Evolutionary conservation across 2,797 vertebrate species (phyloP).

Genomic region (Crypturellus tataupa): DNA sequence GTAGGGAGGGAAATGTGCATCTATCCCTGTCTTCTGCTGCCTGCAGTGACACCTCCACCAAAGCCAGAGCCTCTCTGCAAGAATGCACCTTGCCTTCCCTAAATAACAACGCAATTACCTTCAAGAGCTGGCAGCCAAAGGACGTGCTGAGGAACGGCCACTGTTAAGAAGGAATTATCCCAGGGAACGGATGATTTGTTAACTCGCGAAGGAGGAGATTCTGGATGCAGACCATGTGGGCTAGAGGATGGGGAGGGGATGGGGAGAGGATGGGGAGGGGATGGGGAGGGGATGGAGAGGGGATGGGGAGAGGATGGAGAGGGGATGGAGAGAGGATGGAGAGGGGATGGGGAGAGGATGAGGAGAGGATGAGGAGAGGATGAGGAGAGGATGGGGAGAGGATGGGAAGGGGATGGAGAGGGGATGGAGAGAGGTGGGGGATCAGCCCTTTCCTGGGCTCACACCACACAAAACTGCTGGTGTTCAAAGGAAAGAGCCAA

Average conservation of each 20-base stretch:
- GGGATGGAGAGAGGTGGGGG: background rate
- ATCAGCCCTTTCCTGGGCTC: background rate
- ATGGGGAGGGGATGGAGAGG: too few relatives aligned
- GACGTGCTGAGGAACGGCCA: conserved; percentile 72
- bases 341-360: too few relatives aligned
- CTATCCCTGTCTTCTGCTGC: conserved; percentile 31
- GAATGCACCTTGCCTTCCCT: conserved; percentile 73
- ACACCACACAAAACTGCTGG: background rate
- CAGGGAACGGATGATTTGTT: conserved; percentile 70
- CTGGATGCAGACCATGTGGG: background rate
- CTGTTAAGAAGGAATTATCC: conserved; percentile 80
- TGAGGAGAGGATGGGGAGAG: too few relatives aligned
- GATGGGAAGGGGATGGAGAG: too few relatives aligned
- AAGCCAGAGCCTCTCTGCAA: conserved; percentile 60
- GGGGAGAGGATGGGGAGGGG: too few relatives aligned
- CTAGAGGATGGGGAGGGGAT: background rate
- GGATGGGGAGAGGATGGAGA: too few relatives aligned
- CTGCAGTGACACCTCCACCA: conserved; percentile 38
- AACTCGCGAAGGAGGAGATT: conserved; percentile 43
- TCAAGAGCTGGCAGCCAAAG: conserved; percentile 75
- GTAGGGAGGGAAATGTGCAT: background rate
- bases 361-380: too few relatives aligned
- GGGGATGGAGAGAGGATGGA: too few relatives aligned
- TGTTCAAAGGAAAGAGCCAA: background rate
- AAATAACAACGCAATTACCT: conserved; percentile 79